Evolutionary conservation across 2,888 invertebrate genomes (phyloP).

Genomic region (Chloroclysta siterata): DNA sequence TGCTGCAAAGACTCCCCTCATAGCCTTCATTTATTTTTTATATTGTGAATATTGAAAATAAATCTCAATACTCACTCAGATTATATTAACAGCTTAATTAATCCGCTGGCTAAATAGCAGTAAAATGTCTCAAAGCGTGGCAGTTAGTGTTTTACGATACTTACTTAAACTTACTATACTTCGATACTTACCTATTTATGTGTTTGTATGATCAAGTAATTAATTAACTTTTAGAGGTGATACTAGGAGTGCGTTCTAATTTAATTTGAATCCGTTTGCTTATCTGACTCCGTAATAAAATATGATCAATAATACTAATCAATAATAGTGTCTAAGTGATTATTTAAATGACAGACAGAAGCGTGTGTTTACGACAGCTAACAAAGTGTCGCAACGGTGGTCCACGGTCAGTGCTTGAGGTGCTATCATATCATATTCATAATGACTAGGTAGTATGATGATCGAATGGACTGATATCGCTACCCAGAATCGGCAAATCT

Average conservation of each 20-base stretch:
- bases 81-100: too few relatives aligned
- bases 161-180: too few relatives aligned
- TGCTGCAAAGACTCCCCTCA: too few relatives aligned
- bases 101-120: too few relatives aligned
- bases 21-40: too few relatives aligned
- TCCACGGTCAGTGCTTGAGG: constrained; percentile 43
- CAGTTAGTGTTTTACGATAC: too few relatives aligned
- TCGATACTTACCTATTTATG: too few relatives aligned
- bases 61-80: too few relatives aligned
- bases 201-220: too few relatives aligned
- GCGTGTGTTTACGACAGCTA: constrained; percentile 60
- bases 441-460: constrained; percentile 61
- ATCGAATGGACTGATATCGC: constrained; percentile 65
- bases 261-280: not conserved
- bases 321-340: not conserved
- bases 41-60: too few relatives aligned
- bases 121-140: too few relatives aligned
- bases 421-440: constrained; percentile 68
- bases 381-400: constrained; percentile 71
- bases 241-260: not conserved
- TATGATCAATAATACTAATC: constrained; percentile 12
- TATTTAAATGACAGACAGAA: constrained; percentile 42
- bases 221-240: not conserved
- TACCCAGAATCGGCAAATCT: constrained; percentile 39
- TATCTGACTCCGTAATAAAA: not conserved